Base-by-base conservation (phyloP, 2,113 vertebrate species). In the Psittacula cyanocephala region DNA sequence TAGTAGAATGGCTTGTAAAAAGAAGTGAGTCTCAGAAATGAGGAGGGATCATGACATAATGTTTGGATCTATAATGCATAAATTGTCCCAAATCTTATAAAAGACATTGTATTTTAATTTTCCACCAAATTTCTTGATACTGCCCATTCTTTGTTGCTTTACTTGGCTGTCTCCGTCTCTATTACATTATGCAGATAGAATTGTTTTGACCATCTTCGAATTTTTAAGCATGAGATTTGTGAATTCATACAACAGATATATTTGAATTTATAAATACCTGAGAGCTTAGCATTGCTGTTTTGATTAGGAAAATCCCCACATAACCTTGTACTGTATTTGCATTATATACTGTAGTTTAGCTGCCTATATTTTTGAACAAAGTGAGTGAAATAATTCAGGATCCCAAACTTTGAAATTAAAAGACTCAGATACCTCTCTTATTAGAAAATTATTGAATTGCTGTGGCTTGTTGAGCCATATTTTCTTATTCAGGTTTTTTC, bases 381-480 rank as follows among this genome's bases (percentile, higher is more conserved):
- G 62, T 25, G 5, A 95, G 50, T 59, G 35, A 96, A 94, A 96
- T 93, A 93, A 90, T 88, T 93, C 75, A 81, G 62, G 60, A 76
- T 90, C 87, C 77, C 59, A 91, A 96, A 91, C 92, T 92, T 94
- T 1, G 4, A 95, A 97, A 98, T 97, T 91, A 97, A 97, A 97
- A 95, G 82, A 79, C 88, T 95, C 81, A 81, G 95, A 91, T 57
- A 22, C 86, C 83, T 89, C 71, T 94, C 91, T 92, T 96, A 96
- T 97, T 97, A 96, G 86, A 93, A 96, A 97, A 97, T 96, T 94
- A 96, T 80, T 95, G 89, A 94, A 95, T 97, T 95, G 97, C 95
- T 91, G 90, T 95, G 96, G 93, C 96, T 97, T 85, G 67, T 88
- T 96, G 89, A 91, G 86, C 94, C 96, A 60, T 76, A 94, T 82